Evolutionary conservation across 2,113 vertebrate genomes (phyloP).

Genomic region (Phyllopteryx taeniolatus): DNA sequence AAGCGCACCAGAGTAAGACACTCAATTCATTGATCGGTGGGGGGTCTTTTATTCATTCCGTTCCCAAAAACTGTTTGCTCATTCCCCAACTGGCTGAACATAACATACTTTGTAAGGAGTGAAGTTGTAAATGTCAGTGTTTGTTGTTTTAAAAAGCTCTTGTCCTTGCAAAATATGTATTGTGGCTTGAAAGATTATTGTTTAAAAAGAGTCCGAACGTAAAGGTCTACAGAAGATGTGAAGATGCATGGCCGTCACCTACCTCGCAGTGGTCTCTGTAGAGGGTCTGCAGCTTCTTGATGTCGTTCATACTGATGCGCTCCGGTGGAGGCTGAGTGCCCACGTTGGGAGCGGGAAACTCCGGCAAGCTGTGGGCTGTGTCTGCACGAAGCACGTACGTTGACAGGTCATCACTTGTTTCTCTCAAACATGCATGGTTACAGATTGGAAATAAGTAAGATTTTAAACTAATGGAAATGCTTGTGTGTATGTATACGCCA

Average conservation of each 20-base stretch:
- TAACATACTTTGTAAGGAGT: not conserved
- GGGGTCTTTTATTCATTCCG: not conserved
- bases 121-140: too few species aligned
- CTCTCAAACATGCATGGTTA: not conserved
- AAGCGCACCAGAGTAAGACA: not conserved
- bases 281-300: conserved; percentile 86
- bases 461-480: not conserved
- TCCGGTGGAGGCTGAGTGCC: conserved; percentile 79
- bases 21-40: not conserved
- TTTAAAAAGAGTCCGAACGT: not conserved
- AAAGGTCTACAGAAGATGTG: not conserved
- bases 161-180: too few species aligned
- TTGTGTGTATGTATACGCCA: not conserved
- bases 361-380: conserved; percentile 84
- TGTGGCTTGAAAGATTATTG: too few species aligned
- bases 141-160: too few species aligned
- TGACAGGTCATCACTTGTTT: conserved; percentile 34
- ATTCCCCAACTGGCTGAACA: not conserved
- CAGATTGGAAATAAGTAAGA: not conserved
- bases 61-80: not conserved
- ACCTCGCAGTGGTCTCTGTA: conserved; percentile 97
- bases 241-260: conserved; percentile 8
- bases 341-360: conserved; percentile 85
- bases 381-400: conserved; percentile 68
- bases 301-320: conserved; percentile 78